These are phyloP conservation scores for Hirundo rustica DNA, from an alignment of 2,797 vertebrate genomes.

Conservation along the genomic window DNA sequence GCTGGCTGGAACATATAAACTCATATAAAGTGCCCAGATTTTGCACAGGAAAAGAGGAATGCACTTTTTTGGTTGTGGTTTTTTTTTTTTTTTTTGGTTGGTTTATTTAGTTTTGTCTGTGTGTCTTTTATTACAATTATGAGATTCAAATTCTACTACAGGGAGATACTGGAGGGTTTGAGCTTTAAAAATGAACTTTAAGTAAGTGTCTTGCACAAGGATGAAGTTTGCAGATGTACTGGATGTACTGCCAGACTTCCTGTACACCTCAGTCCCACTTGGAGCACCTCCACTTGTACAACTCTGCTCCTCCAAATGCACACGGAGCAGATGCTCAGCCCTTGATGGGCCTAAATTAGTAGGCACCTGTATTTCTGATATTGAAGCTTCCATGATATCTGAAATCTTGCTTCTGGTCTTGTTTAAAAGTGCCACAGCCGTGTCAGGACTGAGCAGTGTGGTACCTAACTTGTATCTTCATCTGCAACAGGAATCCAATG, in stretches of 20 bases:
- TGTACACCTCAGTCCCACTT: neutral
- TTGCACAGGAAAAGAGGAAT: neutral
- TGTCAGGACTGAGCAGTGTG: neutral
- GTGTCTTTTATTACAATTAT: neutral
- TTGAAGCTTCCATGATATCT: neutral
- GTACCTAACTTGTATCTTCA: neutral
- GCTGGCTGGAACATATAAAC: neutral
- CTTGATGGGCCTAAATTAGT: neutral
- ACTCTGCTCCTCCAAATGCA: neutral
- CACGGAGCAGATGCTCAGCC: neutral
- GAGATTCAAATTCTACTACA: neutral
- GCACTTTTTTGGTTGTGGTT: neutral
- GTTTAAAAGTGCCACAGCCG: neutral
- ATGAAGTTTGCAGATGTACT: neutral
- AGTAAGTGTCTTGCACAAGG: neutral
- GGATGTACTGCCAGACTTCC: neutral
- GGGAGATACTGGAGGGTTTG: neutral
- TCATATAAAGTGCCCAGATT: neutral
- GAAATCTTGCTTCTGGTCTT: conserved; percentile 7
- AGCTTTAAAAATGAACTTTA: neutral
- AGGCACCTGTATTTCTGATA: neutral
- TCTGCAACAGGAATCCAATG: neutral
- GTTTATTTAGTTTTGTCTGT: neutral
- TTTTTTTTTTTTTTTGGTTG: neutral
- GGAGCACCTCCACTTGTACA: neutral